Evolutionary conservation across 2,113 vertebrate species (phyloP), one percentile per base, ranked within the genome.

Genomic region (Chitala chitala): DNA sequence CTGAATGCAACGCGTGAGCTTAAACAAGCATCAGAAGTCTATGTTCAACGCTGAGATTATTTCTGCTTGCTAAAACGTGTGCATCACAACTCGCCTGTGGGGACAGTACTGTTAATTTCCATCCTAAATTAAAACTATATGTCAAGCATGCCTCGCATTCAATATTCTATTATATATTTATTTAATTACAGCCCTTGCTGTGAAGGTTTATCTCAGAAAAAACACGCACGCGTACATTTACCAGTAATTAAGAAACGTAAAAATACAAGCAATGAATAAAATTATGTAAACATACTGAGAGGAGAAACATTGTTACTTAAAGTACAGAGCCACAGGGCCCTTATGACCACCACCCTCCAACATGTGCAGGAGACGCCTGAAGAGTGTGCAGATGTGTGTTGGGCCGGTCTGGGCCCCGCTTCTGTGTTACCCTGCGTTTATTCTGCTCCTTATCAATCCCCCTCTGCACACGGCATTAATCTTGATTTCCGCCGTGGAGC

Each of bases 401-500:
- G 33, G 38, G 63, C 33, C 12, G 78, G 78, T 80, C 70, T 54
- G n/a, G n/a, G n/a, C 59, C 59, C 59, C 5, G 59, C 26, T 20
- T 33, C 17, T 53, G 1, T 38, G 17, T 33, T 7, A 22, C 13
- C 8, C 76, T 42, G 54, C 75, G 56, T 48, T 48, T 48, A 68
- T 48, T 46, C 4, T 20, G 64, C 69, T 81, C 78, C 48, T 40
- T 79, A 83, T 85, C 84, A 72, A 78, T 59, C 65, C 85, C 83
- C 83, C 72, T 70, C 74, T 78, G 44, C 65, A 69, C 68, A 66
- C 65, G n/a, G 79, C 78, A 88, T 85, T 80, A 80, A 83, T 86
- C 83, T 83, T 78, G 83, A 86, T 86, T 88, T 86, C 77, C 85
- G 84, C 82, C 81, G 80, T 84, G 83, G 63, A 72, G 77, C 72